A percentile compares a stretch with the other conserved stretches of the same genome.
These are phyloP conservation scores for Cantharis rustica DNA, from an alignment of 2,888 invertebrate genomes.

Conservation along the genomic window DNA sequence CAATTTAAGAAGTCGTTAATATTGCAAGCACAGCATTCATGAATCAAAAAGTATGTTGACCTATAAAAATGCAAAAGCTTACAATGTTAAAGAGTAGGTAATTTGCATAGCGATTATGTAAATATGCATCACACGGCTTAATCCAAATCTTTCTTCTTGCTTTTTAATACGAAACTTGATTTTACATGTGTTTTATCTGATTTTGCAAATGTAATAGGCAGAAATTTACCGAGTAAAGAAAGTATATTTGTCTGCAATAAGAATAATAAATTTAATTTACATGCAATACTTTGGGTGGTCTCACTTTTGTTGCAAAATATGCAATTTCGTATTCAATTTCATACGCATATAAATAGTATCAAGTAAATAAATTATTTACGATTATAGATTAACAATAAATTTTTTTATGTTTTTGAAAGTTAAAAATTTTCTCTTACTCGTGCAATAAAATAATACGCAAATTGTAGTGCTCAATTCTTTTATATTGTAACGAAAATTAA, in stretches of 20 bases:
- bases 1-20: neutral
- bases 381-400: neutral
- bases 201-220: slow-evolving; percentile 20
- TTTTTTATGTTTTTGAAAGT: neutral
- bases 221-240: slow-evolving; percentile 19
- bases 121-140: slow-evolving; percentile 13
- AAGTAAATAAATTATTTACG: slow-evolving; percentile 23
- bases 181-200: slow-evolving; percentile 9
- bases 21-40: neutral
- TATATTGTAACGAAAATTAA: no score
- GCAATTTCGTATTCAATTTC: slow-evolving; percentile 31
- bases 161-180: neutral
- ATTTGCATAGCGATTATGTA: slow-evolving; percentile 21
- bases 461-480: neutral
- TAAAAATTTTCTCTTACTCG: neutral
- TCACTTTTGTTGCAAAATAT: slow-evolving; percentile 27
- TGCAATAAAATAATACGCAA: neutral
- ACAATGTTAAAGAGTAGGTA: neutral
- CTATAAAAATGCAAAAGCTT: slow-evolving; percentile 6
- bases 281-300: slow-evolving; percentile 28
- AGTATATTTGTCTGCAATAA: slow-evolving; percentile 23
- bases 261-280: slow-evolving; percentile 25
- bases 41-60: slow-evolving; percentile 8
- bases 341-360: slow-evolving; percentile 23
- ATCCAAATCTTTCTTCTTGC: slow-evolving; percentile 13